Conservation (phyloP, 1,140 invertebrate species). For the Radopholus similis region DNA sequence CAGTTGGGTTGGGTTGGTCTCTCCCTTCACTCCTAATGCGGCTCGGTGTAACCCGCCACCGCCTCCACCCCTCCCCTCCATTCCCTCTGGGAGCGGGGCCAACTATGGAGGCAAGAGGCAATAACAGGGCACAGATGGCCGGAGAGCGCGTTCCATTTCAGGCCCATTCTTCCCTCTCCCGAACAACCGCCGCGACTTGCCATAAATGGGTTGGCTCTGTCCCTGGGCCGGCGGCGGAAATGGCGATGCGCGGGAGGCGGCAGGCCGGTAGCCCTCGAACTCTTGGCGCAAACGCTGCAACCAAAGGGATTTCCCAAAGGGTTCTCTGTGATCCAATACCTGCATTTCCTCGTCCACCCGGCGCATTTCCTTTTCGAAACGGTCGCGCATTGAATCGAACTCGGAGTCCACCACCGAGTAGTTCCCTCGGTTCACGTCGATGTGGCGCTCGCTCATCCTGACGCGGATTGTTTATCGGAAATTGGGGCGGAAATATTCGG, state of each 20-base stretch:
- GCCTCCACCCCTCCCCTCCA: too few species aligned
- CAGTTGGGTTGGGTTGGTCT: too few species aligned
- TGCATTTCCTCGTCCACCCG: slow-evolving; percentile 95
- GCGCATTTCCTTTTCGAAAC: slow-evolving; percentile 91
- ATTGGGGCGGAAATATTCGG: not conserved
- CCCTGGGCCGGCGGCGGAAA: not conserved
- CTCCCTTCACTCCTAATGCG: too few species aligned
- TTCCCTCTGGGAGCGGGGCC: too few species aligned
- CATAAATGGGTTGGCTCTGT: not conserved
- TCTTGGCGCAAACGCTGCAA: slow-evolving; percentile 29
- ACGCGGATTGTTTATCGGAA: too few species aligned
- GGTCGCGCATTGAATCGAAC: slow-evolving; percentile 87
- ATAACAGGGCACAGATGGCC: too few species aligned
- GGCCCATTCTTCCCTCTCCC: too few species aligned
- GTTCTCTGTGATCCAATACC: slow-evolving; percentile 32
- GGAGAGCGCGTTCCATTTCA: too few species aligned
- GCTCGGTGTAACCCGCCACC: too few species aligned
- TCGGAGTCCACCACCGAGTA: slow-evolving; percentile 91
- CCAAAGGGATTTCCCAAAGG: not conserved
- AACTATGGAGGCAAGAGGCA: too few species aligned
- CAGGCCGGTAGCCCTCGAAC: slow-evolving; percentile 45
- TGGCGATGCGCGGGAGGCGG: not conserved
- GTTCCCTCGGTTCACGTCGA: slow-evolving; percentile 83
- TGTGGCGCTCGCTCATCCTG: slow-evolving; percentile 27
- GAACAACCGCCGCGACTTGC: too few species aligned